phyloP scores from a whole-genome alignment of 2,113 vertebrate genomes.

The Nanorana parkeri region DNA sequence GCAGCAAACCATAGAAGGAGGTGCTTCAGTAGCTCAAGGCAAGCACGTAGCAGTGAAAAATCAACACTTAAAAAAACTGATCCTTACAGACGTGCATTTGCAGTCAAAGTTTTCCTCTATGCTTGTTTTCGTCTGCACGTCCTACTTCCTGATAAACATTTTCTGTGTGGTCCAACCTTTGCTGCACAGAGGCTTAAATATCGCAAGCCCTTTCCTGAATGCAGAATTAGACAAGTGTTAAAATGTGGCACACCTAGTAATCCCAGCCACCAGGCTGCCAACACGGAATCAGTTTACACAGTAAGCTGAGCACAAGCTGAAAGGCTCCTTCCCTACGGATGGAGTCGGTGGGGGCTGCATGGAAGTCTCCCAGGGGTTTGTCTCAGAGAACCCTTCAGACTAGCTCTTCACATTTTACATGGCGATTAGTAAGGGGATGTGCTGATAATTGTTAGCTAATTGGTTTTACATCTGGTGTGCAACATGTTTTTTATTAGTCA shows the following conservation, averaged over 20 bases:
- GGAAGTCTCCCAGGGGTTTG: not conserved
- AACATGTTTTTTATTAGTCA: not conserved
- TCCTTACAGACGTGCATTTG: constrained; percentile 18
- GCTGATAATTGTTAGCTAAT: constrained; percentile 39
- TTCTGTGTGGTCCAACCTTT: constrained; percentile 58
- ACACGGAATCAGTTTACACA: constrained; percentile 53
- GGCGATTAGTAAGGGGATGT: constrained; percentile 36
- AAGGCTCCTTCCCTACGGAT: constrained; percentile 1
- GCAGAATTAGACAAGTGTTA: constrained; percentile 60
- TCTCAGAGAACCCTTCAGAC: not conserved
- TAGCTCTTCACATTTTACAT: constrained; percentile 32
- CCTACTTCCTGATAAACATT: constrained; percentile 49
- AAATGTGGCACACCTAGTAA: constrained; percentile 62
- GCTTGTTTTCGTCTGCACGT: constrained; percentile 42
- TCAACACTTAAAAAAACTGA: constrained; percentile 10
- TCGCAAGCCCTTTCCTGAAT: constrained; percentile 58
- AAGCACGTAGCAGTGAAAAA: constrained; percentile 12
- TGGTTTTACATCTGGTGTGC: constrained; percentile 32
- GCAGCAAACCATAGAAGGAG: no score
- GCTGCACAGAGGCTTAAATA: constrained; percentile 31
- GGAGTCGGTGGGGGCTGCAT: not conserved
- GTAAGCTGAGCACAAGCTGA: constrained; percentile 40
- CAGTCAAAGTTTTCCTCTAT: not conserved
- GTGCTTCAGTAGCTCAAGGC: not conserved
- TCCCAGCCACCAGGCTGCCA: constrained; percentile 54